These are phyloP conservation scores for Theocolax elegans DNA, from an alignment of 1,140 invertebrate genomes.

Conservation along the genomic window DNA sequence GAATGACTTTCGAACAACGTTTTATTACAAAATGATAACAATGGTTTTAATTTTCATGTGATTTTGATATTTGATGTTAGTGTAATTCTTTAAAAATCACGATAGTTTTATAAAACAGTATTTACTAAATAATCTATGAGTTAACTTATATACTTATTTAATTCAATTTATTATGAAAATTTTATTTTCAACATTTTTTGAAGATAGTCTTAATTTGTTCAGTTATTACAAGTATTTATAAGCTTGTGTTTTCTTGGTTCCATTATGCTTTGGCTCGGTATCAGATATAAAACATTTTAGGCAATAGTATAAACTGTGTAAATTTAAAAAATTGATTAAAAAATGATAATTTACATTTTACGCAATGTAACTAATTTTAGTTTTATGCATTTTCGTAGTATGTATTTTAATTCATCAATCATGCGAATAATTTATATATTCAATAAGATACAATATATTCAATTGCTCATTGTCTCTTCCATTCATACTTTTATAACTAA, in stretches of 20 bases:
- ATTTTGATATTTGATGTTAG: background rate
- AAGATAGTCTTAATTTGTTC: too few species aligned
- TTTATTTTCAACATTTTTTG: background rate
- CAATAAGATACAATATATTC: conserved; percentile 15
- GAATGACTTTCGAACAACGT: conserved; percentile 29
- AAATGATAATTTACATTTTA: conserved; percentile 27
- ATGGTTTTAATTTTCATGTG: conserved; percentile 10
- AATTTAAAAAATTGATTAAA: conserved; percentile 18
- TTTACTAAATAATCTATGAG: conserved; percentile 14
- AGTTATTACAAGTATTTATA: background rate
- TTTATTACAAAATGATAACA: conserved; percentile 25
- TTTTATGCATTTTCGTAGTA: conserved; percentile 16
- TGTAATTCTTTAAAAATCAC: conserved; percentile 21
- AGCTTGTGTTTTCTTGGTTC: background rate
- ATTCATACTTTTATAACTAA: conserved; percentile 21
- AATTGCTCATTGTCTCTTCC: background rate
- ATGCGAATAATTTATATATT: conserved; percentile 37
- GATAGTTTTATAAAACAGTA: conserved; percentile 7
- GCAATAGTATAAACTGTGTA: too few species aligned
- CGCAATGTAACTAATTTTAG: conserved; percentile 17
- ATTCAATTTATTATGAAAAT: background rate
- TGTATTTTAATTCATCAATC: conserved; percentile 17
- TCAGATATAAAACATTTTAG: background rate
- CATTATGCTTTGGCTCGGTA: conserved; percentile 28
- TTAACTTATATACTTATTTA: too few species aligned